Evolutionary conservation across 1,140 invertebrate species (phyloP).

Genomic region (Drosophila melanica): DNA sequence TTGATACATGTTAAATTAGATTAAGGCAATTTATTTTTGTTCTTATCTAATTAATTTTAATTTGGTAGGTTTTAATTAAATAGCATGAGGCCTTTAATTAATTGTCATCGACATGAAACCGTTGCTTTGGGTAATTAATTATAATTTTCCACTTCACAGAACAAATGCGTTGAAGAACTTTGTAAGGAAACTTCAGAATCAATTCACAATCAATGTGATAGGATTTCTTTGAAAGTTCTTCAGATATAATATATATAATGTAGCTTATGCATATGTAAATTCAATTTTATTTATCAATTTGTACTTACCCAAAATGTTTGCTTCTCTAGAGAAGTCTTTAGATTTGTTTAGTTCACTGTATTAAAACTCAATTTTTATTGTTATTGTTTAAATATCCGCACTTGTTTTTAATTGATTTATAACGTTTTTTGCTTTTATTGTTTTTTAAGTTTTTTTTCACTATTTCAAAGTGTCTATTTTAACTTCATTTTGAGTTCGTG

Average conservation of each 20-base stretch:
- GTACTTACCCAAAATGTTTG: background rate
- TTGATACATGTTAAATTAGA: background rate
- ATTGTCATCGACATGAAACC: background rate
- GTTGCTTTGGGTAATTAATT: background rate
- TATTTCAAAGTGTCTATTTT: conserved; percentile 3
- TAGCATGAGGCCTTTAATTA: background rate
- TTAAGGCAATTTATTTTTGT: background rate
- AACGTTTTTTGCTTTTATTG: conserved; percentile 12
- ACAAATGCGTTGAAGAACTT: background rate
- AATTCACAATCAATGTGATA: background rate
- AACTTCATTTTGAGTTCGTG: background rate
- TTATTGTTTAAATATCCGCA: conserved; percentile 22
- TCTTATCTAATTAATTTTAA: background rate
- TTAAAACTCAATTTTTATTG: conserved; percentile 4
- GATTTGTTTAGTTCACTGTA: background rate
- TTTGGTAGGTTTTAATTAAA: background rate
- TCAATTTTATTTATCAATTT: too few species aligned
- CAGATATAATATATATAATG: too few species aligned
- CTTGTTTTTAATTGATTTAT: conserved; percentile 20
- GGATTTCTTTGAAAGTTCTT: too few species aligned
- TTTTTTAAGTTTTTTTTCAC: background rate
- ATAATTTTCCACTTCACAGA: background rate
- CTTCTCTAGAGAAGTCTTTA: background rate
- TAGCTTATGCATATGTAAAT: too few species aligned
- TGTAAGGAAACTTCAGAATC: background rate